Evolutionary conservation across 2,113 vertebrate species (phyloP), one percentile per base, ranked within the genome.

Genomic region (Aphyosemion australe): DNA sequence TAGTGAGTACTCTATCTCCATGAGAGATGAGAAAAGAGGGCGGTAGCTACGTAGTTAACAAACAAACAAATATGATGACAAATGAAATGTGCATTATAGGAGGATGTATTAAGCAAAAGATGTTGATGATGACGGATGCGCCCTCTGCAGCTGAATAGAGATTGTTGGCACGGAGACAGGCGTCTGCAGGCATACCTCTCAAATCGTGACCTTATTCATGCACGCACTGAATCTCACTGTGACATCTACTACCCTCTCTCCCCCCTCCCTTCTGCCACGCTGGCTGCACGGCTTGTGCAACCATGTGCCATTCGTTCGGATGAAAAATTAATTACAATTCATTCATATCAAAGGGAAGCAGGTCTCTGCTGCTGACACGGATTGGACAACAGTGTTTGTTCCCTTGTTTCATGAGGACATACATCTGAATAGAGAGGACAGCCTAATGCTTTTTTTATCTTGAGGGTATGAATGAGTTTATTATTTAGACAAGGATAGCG

Each of bases 131-230:
- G 82, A 84, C 65, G 78, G 74, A 83, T 83, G 67, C 69, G 61
- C 61, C 75, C 66, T 67, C 74, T 59, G 12, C 65, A 58, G 63
- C 72, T 64, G 79, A 85, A 76, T 76, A 70, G 71, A 85, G 67
- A 83, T 61, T 82, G 89, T 73, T 82, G 80, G 76, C 81, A 82
- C 76, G 81, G 79, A 68, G 58, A 74, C 85, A 78, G 50, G 66
- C 65, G 53, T 84, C 84, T 89, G 83, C 65, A 78, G 79, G 80
- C 82, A 78, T 85, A 83, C 76, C 82, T 86, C 82, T 86, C 79
- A 84, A 79, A 85, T 67, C 71, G 47, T 88, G 85, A 88, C 82
- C 82, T 89, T 89, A 80, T 89, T 90, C 82, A 86, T 83, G 84
- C 83, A 79, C 82, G 76, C 76, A 70, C 69, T 68, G 70, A 79